Conservation (phyloP, 2,888 invertebrate species). For the Parochlus steinenii region DNA sequence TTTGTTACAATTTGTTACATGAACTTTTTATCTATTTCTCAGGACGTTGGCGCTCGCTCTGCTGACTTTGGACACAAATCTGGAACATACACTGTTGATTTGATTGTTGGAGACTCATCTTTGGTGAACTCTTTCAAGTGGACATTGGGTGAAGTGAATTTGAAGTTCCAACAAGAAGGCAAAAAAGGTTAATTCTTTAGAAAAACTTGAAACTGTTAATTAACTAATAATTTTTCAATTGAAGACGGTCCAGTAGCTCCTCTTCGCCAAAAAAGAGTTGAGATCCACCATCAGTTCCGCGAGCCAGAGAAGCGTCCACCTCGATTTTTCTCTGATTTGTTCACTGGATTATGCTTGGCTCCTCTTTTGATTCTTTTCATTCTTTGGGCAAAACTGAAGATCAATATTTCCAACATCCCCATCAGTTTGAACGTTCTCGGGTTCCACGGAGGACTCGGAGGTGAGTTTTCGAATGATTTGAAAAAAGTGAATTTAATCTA, state of each 20-base stretch:
- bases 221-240: slow-evolving; percentile 20
- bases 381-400: slow-evolving; percentile 74
- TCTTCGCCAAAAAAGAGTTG: slow-evolving; percentile 35
- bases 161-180: slow-evolving; percentile 47
- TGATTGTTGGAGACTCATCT: slow-evolving; percentile 83
- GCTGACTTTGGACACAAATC: slow-evolving; percentile 60
- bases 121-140: slow-evolving; percentile 81
- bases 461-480: slow-evolving; percentile 29
- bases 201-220: not conserved
- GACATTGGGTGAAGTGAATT: slow-evolving; percentile 58
- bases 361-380: slow-evolving; percentile 68
- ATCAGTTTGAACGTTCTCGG: slow-evolving; percentile 60
- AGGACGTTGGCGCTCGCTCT: slow-evolving; percentile 64
- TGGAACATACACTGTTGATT: slow-evolving; percentile 62
- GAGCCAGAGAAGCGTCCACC: slow-evolving; percentile 84
- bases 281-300: slow-evolving; percentile 72
- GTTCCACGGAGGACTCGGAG: slow-evolving; percentile 81
- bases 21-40: slow-evolving; percentile 15
- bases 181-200: slow-evolving; percentile 18
- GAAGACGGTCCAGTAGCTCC: slow-evolving; percentile 18
- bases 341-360: slow-evolving; percentile 66
- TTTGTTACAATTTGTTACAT: no score
- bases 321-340: slow-evolving; percentile 72
- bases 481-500: not conserved
- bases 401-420: slow-evolving; percentile 73